Conservation (phyloP, 2,888 invertebrate genomes). For the Xestobium rufovillosum region DNA sequence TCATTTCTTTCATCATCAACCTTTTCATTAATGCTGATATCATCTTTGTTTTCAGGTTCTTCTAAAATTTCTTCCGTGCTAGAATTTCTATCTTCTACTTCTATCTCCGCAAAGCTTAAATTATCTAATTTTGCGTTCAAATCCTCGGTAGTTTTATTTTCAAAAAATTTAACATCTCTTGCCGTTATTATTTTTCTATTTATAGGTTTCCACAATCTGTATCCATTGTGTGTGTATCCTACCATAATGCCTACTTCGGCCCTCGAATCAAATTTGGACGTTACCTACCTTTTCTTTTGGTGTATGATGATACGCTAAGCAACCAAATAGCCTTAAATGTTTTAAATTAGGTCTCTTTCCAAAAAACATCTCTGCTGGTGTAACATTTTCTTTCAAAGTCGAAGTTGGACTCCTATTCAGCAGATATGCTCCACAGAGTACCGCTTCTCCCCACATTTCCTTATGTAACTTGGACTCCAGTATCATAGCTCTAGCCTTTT, state of each 20-base stretch:
- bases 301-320: constrained; percentile 19
- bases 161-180: too few relatives aligned
- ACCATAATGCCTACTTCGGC: constrained; percentile 14
- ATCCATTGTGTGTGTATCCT: constrained; percentile 6
- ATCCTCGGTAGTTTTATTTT: too few relatives aligned
- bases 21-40: too few relatives aligned
- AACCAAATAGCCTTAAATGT: constrained; percentile 23
- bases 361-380: constrained; percentile 22
- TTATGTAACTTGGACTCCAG: constrained; percentile 27
- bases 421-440: constrained; percentile 24
- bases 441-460: constrained; percentile 35
- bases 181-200: too few relatives aligned
- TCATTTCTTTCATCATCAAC: too few relatives aligned
- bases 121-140: too few relatives aligned
- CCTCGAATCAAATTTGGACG: constrained; percentile 22
- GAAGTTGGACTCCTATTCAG: constrained; percentile 26
- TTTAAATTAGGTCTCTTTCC: constrained; percentile 21
- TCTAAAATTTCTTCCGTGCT: too few relatives aligned
- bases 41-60: too few relatives aligned
- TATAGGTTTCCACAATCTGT: constrained; percentile 8
- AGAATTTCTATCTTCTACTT: too few relatives aligned
- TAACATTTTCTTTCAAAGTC: constrained; percentile 16
- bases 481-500: constrained; percentile 17
- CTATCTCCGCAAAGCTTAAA: too few relatives aligned
- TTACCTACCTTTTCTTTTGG: constrained; percentile 20